Percentiles rank a stretch among this genome's conserved stretches.
phyloP scores from a whole-genome alignment of 2,113 vertebrate genomes.

The Ibidorhyncha struthersii region DNA sequence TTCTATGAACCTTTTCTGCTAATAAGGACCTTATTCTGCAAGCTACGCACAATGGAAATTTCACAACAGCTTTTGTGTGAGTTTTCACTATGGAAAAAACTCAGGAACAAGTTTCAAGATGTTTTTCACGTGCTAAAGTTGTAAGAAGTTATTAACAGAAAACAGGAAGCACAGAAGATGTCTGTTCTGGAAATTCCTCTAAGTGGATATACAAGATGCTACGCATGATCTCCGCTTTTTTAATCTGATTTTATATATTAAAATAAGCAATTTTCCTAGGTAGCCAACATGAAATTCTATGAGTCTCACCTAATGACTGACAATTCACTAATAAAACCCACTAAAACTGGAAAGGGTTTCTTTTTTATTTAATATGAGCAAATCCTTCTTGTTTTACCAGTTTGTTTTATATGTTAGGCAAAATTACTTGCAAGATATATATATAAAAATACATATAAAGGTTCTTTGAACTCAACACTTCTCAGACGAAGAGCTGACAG shows the following conservation, averaged over 20 bases:
- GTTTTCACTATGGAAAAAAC: not conserved
- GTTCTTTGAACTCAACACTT: not conserved
- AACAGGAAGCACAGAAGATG: not conserved
- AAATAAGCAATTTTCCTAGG: not conserved
- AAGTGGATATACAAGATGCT: not conserved
- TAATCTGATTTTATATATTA: not conserved
- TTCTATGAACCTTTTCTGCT: not conserved
- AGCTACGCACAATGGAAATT: not conserved
- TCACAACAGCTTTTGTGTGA: not conserved
- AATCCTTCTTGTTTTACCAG: not conserved
- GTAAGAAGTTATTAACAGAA: not conserved
- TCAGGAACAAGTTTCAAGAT: not conserved
- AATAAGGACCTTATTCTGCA: not conserved
- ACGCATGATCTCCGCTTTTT: not conserved
- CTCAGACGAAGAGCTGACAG: not conserved
- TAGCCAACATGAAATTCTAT: not conserved
- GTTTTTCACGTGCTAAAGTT: not conserved
- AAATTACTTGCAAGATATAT: not conserved
- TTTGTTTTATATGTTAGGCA: not conserved
- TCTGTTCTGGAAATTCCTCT: not conserved
- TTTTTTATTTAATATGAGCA: not conserved
- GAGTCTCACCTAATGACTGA: not conserved
- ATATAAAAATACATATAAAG: not conserved
- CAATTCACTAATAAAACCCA: not conserved
- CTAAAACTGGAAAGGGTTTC: not conserved